Base-by-base conservation (phyloP, 2,888 invertebrate genomes). In the Alcis repandata region DNA sequence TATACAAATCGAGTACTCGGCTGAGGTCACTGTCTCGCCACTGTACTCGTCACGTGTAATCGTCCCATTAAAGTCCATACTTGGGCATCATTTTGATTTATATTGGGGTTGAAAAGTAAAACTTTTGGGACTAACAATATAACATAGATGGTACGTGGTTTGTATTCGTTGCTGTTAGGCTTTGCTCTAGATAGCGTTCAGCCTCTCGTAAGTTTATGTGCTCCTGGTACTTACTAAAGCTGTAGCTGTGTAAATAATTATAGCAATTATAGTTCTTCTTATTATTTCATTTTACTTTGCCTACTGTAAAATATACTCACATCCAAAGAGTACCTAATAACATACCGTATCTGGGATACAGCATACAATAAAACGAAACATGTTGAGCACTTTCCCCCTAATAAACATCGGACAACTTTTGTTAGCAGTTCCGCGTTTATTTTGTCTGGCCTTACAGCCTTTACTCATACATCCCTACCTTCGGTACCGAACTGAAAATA, bases 401-500 rank as follows among this genome's bases (percentile, higher is more conserved):
- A 74, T 78, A 85, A 85, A 84, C 82, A 67, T 66, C 36, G 48
- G 36, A 67, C 51, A 69, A 71, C 67, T 69, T 67, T 70, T 71
- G 70, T 73, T 66, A 57, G 52, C 62, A 70, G 70, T 85, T 83
- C 80, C 82, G 83, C 85, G 86, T 89, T 89, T 87, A 88, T 87
- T 87, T 76, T 77, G 78, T 79, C 82, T 79, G 81, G 80, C 77
- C 82, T 80, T 83, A 75, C 86, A 82, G 79, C 81, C 84, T 83
- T 84, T 81, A 85, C 84, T 81, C 79, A 72, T 68, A 67, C 64
- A 67, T 70, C 54, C 60, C 79, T 86, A 89, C 87, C 85, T 90
- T 86, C 83, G 82, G 82, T 87, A 85, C 84, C 85, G 85, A 90
- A 92, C 92, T 92, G 90, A 91, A 93, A 93, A 93, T 93, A 93